Base-by-base conservation (phyloP, 35 echinoderm and acorn worm species). In the Apostichopus parvimensis region DNA sequence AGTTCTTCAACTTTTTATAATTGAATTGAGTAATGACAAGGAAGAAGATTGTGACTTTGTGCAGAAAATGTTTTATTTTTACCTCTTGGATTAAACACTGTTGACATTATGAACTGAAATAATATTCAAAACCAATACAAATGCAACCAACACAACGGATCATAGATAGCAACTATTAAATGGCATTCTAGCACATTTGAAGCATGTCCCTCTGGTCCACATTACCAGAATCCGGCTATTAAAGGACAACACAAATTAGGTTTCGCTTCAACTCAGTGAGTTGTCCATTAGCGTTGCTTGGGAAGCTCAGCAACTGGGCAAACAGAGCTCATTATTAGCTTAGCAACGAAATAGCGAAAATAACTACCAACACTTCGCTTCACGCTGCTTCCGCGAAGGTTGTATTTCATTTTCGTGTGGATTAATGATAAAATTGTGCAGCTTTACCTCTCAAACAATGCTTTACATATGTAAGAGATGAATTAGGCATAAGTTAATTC, bases 301-400 rank as follows among this genome's bases (percentile, higher is more conserved):
- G 64, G 64, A 68, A 68, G 64, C 64, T 68, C 64, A 68, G 64
- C 64, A 68, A 68, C 64, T 68, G 64, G 64, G 64, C 64, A 68
- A 68, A 68, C 64, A 68, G 64, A 68, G 6, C 64, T 68, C 18
- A 68, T 68, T 4, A 68, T 68, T 18, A 68, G 64, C 64, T 68
- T 68, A 68, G 64, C 64, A 68, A 68, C 64, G 11, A 68, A 68
- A 68, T 14, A 68, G 64, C 64, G 11, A 68, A 11, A 11, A 11
- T 68, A 18, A 4, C 64, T 68, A 68, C 18, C 64, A 17, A 68
- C 64, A 68, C 18, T 68, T 68, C 11, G 64, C 18, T 68, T 68
- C 18, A 68, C 18, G 64, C 64, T 4, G 11, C 64, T 68, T 18
- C 18, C 24, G 24, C 24, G 13, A 68, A 68, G 64, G 64, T 68